Percentiles rank a stretch among this genome's conserved stretches.
These are phyloP conservation scores for Saturnia japonica DNA, from an alignment of 2,888 invertebrate genomes.

Conservation along the genomic window DNA sequence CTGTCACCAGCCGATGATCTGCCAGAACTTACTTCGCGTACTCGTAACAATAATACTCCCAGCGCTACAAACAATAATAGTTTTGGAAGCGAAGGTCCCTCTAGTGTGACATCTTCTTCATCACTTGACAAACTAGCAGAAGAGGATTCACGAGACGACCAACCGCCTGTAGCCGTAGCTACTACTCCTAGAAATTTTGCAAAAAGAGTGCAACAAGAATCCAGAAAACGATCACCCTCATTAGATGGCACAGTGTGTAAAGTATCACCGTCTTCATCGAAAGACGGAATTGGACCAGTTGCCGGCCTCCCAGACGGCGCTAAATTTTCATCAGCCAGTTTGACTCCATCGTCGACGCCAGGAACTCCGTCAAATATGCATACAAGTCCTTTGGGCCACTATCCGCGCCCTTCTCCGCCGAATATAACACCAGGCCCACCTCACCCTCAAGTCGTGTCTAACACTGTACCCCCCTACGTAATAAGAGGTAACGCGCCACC, in stretches of 20 bases:
- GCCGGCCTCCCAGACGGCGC: constrained; percentile 79
- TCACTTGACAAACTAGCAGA: constrained; percentile 89
- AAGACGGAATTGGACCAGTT: constrained; percentile 72
- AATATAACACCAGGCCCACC: constrained; percentile 83
- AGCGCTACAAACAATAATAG: constrained; percentile 90
- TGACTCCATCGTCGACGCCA: constrained; percentile 84
- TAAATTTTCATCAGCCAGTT: constrained; percentile 83
- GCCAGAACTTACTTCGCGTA: constrained; percentile 86
- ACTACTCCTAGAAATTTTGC: constrained; percentile 77
- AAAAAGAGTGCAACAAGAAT: constrained; percentile 79
- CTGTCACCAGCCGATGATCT: constrained; percentile 86
- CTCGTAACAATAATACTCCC: constrained; percentile 91
- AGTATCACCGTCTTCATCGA: constrained; percentile 80
- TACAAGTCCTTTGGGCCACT: constrained; percentile 84
- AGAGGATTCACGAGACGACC: constrained; percentile 89
- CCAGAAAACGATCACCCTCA: constrained; percentile 82
- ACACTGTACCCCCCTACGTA: constrained; percentile 82
- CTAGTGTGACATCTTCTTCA: constrained; percentile 85
- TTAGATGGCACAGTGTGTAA: constrained; percentile 70
- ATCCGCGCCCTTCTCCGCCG: constrained; percentile 87
- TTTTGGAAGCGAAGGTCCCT: constrained; percentile 89
- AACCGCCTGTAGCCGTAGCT: constrained; percentile 83
- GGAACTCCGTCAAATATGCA: constrained; percentile 84
- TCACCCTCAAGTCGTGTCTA: constrained; percentile 82
- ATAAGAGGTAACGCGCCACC: constrained; percentile 78